These are phyloP conservation scores for Scomberomorus guttatus DNA, from an alignment of 2,797 vertebrate species.

Conservation along the genomic window DNA sequence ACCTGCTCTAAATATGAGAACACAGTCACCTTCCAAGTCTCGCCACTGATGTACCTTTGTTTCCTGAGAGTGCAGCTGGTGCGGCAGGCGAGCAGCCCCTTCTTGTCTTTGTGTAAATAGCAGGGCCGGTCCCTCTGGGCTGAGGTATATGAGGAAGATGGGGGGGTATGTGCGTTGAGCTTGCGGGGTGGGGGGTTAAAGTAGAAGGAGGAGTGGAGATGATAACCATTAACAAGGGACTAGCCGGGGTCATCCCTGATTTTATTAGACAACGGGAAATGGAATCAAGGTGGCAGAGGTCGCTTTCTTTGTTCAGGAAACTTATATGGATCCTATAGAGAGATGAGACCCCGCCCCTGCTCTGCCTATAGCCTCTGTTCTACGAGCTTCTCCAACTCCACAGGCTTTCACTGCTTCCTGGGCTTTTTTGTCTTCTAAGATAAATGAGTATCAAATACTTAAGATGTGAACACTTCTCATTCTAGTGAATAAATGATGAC, in stretches of 20 bases:
- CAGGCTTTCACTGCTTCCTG: not conserved
- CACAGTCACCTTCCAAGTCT: slow-evolving; percentile 31
- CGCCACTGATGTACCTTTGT: not conserved
- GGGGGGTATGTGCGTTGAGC: slow-evolving; percentile 5
- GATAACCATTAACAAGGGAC: slow-evolving; percentile 69
- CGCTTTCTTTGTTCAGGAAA: slow-evolving; percentile 52
- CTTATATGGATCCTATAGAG: slow-evolving; percentile 22
- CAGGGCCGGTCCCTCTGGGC: slow-evolving; percentile 48
- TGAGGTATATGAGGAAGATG: slow-evolving; percentile 27
- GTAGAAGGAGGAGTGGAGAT: slow-evolving; percentile 32
- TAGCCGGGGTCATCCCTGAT: slow-evolving; percentile 60
- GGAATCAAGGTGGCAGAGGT: slow-evolving; percentile 47
- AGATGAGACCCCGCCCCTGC: not conserved
- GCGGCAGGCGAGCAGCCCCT: slow-evolving; percentile 30
- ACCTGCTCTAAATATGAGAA: slow-evolving; percentile 28
- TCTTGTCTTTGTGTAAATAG: slow-evolving; percentile 59
- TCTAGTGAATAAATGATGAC: not conserved
- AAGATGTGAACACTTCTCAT: not conserved
- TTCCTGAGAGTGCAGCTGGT: slow-evolving; percentile 23
- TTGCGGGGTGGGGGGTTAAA: not conserved
- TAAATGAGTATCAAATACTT: not conserved
- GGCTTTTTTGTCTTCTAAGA: not conserved
- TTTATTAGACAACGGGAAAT: slow-evolving; percentile 69
- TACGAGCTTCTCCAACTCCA: not conserved
- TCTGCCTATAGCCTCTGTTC: not conserved